Evolutionary conservation across 2,888 invertebrate genomes (phyloP), one percentile per base, ranked within the genome.

Genomic region (Tiliacea aurago): DNA sequence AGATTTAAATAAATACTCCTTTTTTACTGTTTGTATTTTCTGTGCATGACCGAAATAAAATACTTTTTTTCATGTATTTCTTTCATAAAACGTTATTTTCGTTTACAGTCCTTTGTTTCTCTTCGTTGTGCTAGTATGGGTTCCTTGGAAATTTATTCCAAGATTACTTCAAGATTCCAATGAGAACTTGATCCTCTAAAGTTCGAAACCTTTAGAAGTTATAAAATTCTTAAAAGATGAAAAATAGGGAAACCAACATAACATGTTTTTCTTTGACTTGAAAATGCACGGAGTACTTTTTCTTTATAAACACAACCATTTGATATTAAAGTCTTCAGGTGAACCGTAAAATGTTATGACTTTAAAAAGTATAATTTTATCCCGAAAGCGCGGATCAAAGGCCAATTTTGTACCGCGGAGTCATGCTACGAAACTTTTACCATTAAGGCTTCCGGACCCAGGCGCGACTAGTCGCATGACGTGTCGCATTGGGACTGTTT

Each of bases 321-420:
- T 51, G 13, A 37, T 37, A 37, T 37, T 37, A 28, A 28, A 4
- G 37, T 5, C 37, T n/a, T n/a, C n/a, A n/a, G 20, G 41, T 47
- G 41, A 28, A 58, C 7, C 33, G 55, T 63, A 53, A 75, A 76
- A 61, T 41, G 6, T 55, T n/a, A 81, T n/a, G n/a, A 80, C 18
- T 63, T 64, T 11, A 18, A 64, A 68, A 72, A 69, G 37, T 62
- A 4, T 64, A 9, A 4, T 45, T 68, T 72, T 33, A 43, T 47
- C 37, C 20, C 20, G n/a, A 37, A 68, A 71, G 41, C 23, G 33
- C 20, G 43, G 47, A 63, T 56, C 37, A 53, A 66, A 68, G 20
- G 41, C 28, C 43, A 56, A 62, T 73, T 62, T 51, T 51, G 23
- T 41, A 41, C 10, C 23, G 45, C 37, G 23, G 43, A 45, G 23